These are phyloP conservation scores for Colaptes auratus DNA, from an alignment of 2,113 vertebrate genomes.

Conservation along the genomic window DNA sequence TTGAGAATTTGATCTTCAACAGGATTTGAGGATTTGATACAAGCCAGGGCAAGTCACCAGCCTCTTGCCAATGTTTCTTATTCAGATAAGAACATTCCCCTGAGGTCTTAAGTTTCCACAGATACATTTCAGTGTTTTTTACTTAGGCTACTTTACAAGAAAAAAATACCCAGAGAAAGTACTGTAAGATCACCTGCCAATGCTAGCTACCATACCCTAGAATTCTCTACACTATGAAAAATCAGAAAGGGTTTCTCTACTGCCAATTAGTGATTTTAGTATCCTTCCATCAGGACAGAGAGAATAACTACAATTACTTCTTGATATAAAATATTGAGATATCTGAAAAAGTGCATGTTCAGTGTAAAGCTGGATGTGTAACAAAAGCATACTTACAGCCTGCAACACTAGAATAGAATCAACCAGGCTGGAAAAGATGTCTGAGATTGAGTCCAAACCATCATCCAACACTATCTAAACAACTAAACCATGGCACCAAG, in stretches of 20 bases:
- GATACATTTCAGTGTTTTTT: neutral
- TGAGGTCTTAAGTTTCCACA: neutral
- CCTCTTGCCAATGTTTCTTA: neutral
- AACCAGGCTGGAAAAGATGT: too few relatives aligned
- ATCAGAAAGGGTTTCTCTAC: neutral
- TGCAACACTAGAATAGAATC: neutral
- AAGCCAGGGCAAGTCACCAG: neutral
- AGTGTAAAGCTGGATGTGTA: neutral
- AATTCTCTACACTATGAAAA: neutral
- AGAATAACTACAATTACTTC: neutral
- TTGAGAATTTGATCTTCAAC: neutral
- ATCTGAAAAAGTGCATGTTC: neutral
- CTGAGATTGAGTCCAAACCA: too few relatives aligned
- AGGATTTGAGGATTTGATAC: neutral
- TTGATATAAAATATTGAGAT: neutral
- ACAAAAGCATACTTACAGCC: neutral
- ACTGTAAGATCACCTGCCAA: neutral
- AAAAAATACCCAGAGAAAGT: neutral
- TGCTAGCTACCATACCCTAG: neutral
- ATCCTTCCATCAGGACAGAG: neutral
- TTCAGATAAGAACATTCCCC: neutral
- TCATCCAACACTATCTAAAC: too few relatives aligned
- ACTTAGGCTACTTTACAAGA: neutral
- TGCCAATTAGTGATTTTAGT: neutral
- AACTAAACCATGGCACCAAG: too few relatives aligned